Evolutionary conservation across 2,113 vertebrate species (phyloP).

Genomic region (Phodopus roborovskii): DNA sequence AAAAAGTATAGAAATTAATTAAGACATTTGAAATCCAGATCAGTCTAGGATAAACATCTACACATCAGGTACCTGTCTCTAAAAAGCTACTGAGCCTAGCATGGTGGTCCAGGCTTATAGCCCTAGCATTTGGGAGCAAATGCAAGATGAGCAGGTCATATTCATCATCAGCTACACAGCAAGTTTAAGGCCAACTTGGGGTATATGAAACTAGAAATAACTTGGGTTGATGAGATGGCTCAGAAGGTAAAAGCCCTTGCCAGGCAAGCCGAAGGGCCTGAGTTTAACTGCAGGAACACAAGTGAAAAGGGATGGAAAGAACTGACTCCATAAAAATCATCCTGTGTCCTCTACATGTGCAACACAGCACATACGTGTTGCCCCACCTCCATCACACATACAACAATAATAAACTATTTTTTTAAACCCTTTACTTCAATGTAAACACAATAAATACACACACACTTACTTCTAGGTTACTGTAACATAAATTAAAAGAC

Average conservation of each 20-base stretch:
- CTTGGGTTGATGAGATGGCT: neutral
- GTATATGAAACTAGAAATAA: neutral
- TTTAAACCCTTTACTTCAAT: neutral
- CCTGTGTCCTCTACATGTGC: neutral
- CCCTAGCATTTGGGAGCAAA: neutral
- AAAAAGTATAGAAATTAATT: constrained; percentile 54
- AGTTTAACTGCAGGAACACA: too few relatives aligned
- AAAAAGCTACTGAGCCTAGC: neutral
- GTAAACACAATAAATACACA: constrained; percentile 46
- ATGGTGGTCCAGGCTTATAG: neutral
- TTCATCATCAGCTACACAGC: neutral
- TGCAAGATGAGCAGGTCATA: neutral
- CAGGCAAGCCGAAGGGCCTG: neutral
- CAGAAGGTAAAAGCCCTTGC: neutral
- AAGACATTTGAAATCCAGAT: constrained; percentile 20
- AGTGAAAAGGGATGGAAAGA: too few relatives aligned
- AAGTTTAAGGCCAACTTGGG: neutral
- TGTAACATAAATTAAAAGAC: constrained; percentile 36
- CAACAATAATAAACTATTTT: neutral
- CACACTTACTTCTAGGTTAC: constrained; percentile 8
- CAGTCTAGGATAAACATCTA: neutral
- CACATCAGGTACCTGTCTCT: neutral
- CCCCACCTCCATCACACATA: neutral
- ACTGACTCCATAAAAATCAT: neutral
- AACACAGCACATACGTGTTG: neutral